phyloP scores from a whole-genome alignment of 2,797 vertebrate genomes.

The Molossus molossus region DNA sequence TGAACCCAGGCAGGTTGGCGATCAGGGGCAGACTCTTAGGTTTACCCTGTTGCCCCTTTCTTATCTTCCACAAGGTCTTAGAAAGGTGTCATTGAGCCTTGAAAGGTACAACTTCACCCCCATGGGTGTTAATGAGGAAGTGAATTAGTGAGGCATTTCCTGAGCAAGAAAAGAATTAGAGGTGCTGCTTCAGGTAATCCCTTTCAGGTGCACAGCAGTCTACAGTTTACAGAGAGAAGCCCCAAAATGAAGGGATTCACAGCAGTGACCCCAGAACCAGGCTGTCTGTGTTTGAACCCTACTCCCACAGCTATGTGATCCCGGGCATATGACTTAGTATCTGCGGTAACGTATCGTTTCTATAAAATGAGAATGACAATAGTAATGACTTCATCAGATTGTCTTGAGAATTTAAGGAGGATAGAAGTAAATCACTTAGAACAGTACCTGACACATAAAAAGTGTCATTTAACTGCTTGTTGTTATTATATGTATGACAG shows the following conservation, averaged over 20 bases:
- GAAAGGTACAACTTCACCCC: neutral
- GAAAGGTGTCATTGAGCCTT: neutral
- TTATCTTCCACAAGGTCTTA: neutral
- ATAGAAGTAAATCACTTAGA: conserved; percentile 66
- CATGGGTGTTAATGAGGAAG: neutral
- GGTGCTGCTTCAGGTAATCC: neutral
- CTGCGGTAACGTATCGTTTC: neutral
- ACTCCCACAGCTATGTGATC: neutral
- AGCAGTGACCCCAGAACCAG: neutral
- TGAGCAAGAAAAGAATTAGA: conserved; percentile 8
- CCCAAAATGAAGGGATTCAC: neutral
- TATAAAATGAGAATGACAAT: conserved; percentile 34
- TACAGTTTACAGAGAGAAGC: neutral
- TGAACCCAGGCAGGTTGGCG: neutral
- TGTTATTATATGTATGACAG: conserved; percentile 45
- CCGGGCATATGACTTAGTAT: neutral
- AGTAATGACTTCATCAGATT: conserved; percentile 38
- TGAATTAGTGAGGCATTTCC: neutral
- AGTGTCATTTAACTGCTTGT: neutral
- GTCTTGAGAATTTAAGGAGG: conserved; percentile 28
- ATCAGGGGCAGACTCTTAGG: neutral
- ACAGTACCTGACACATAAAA: neutral
- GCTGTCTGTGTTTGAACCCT: neutral
- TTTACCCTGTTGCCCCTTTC: neutral
- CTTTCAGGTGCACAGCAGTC: neutral